Percentiles rank a stretch among this genome's conserved stretches.
Evolutionary conservation across 2,888 invertebrate genomes (phyloP).

Genomic region (Campoplex nolae): DNA sequence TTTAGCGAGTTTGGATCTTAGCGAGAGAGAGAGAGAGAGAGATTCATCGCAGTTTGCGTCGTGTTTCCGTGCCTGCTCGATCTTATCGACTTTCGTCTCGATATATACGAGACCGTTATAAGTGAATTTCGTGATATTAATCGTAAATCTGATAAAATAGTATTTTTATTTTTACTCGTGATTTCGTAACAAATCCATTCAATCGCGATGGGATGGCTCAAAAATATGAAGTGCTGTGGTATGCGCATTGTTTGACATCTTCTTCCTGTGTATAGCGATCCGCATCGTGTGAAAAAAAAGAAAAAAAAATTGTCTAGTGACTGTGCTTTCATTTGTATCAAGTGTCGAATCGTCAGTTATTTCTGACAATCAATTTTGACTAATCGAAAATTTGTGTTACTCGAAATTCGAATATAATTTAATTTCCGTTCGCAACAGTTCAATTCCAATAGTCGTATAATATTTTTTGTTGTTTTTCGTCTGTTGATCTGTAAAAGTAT

Average conservation of each 20-base stretch:
- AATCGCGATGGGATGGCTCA: conserved; percentile 69
- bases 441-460: background rate
- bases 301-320: background rate
- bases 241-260: conserved; percentile 15
- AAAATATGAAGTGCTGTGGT: conserved; percentile 71
- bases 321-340: background rate
- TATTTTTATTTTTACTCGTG: background rate
- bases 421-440: background rate
- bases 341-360: background rate
- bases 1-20: conserved; percentile 17
- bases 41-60: conserved; percentile 43
- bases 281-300: background rate
- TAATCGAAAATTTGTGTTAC: background rate
- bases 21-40: conserved; percentile 29
- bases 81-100: conserved; percentile 16
- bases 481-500: background rate
- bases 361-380: background rate
- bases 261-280: background rate
- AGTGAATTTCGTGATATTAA: conserved; percentile 18
- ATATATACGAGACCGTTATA: background rate
- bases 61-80: conserved; percentile 44
- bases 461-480: background rate
- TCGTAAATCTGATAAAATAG: background rate
- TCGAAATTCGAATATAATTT: background rate
- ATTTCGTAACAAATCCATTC: conserved; percentile 5